A percentile compares a stretch with the other conserved stretches of the same genome.
Conservation (phyloP, 2,888 invertebrate species). For the Bimastos eiseni region DNA sequence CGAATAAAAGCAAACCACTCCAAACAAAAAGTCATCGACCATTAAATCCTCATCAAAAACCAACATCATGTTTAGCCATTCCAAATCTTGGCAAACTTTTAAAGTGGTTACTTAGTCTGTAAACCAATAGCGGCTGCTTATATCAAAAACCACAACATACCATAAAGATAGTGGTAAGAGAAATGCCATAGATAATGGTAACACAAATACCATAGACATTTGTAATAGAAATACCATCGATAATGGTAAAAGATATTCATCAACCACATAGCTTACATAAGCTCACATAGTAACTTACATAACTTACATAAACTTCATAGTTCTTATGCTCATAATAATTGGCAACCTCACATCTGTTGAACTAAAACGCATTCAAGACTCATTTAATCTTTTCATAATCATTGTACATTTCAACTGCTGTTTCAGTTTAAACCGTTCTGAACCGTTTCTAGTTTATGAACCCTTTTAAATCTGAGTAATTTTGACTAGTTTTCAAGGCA, state of each 20-base stretch:
- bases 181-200: too few relatives aligned
- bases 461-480: not conserved
- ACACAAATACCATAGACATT: not conserved
- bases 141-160: not conserved
- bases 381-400: not conserved
- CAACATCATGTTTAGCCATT: not conserved
- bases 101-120: not conserved
- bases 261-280: not conserved
- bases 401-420: not conserved
- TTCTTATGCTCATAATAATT: too few relatives aligned
- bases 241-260: not conserved
- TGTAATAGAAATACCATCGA: not conserved
- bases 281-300: not conserved
- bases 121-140: not conserved
- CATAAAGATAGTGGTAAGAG: not conserved
- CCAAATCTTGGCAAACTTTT: not conserved
- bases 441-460: not conserved
- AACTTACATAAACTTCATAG: too few relatives aligned
- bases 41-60: not conserved
- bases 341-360: not conserved
- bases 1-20: not conserved
- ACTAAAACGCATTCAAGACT: not conserved
- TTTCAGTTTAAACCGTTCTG: not conserved
- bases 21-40: not conserved
- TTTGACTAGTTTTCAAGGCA: not conserved